A percentile compares a stretch with the other conserved stretches of the same genome.
These are phyloP conservation scores for Phocoena phocoena DNA, from an alignment of 2,113 vertebrate species.

Conservation along the genomic window DNA sequence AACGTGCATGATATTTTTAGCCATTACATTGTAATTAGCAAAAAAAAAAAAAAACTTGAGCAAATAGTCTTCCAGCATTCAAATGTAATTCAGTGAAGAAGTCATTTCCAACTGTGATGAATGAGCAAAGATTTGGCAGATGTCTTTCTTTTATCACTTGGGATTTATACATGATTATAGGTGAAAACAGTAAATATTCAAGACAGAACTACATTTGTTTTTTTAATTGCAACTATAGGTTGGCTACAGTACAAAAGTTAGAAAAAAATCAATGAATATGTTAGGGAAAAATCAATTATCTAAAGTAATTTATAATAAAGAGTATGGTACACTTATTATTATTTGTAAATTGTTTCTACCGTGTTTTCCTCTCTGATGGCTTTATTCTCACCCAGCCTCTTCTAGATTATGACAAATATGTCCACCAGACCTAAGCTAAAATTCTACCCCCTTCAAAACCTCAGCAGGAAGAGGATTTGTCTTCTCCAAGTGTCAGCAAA, in stretches of 20 bases:
- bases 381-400: not conserved
- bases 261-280: no score
- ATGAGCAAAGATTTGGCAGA: not conserved
- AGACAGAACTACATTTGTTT: not conserved
- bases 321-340: not conserved
- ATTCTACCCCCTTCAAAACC: not conserved
- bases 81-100: not conserved
- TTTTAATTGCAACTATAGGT: not conserved
- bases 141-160: not conserved
- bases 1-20: not conserved
- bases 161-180: not conserved
- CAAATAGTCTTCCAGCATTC: not conserved
- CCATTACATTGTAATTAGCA: not conserved
- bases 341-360: not conserved
- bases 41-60: not conserved
- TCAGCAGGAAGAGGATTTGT: not conserved
- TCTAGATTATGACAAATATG: not conserved
- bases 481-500: not conserved
- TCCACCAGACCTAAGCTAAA: not conserved
- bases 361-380: not conserved
- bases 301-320: not conserved
- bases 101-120: not conserved
- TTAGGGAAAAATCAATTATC: not conserved
- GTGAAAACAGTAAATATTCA: not conserved
- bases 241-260: not conserved